Base-by-base conservation (phyloP, 2,113 vertebrate genomes). In the Barbus barbus region DNA sequence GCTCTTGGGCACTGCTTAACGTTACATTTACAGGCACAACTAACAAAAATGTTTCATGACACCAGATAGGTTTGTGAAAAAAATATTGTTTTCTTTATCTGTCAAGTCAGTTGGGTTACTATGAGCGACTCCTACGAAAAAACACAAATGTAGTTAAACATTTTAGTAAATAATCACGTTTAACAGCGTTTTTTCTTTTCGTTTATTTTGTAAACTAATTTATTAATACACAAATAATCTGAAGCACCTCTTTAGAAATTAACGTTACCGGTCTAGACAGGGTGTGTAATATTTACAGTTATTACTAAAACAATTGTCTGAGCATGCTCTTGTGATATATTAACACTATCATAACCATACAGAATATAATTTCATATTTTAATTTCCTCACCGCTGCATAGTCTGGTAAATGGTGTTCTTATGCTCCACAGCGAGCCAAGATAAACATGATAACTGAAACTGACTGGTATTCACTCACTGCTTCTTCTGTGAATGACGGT, bases 391-490 rank as follows among this genome's bases (percentile, higher is more conserved):
- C 71, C 77, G 7, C 28, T 36, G 26, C 78, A 48, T 73, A 41
- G 65, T 71, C 63, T 81, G 63, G 44, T 33, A 44, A 46, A 65
- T 41, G 12, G 9, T 8, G 20, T 28, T 82, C 16, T 58, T 22
- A 73, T 63, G 26, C 22, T 74, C 28, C 12, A n/a, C 20, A 69
- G 71, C 18, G 38, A 38, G 13, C 22, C 31, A 38, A 36, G 36
- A 46, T 79, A 73, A 36, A 85, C 78, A 81, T 81, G 4, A n/a
- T 65, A 44, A 46, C 3, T 61, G 33, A 71, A 44, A 46, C 3
- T 61, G 33, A 71, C 46, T 75, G 24, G 26, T 16, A 12, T 36
- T 56, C 48, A 7, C 20, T 77, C 36, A 56, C 65, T 36, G 12
- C 44, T 9, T n/a, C 41, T n/a, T 41, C n/a, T 46, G 11, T 46